A percentile compares a stretch with the other conserved stretches of the same genome.
phyloP scores from a whole-genome alignment of 2,888 invertebrate species.

The Cataglyphis cursor region DNA sequence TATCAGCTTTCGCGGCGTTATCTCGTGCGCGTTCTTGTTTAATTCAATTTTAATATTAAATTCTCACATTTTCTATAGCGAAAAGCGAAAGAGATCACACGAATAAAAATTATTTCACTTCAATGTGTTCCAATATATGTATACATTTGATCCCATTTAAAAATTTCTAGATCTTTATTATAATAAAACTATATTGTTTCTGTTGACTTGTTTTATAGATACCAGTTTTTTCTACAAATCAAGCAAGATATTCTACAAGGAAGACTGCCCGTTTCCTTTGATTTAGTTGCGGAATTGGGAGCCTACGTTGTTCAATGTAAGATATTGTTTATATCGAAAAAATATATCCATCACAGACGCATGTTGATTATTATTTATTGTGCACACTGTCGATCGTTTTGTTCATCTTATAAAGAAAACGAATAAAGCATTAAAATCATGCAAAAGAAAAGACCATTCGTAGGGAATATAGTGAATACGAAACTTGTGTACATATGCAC shows the following conservation, averaged over 20 bases:
- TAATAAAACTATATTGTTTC: background rate
- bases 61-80: background rate
- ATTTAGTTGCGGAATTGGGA: conserved; percentile 96
- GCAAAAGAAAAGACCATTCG: background rate
- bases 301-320: conserved; percentile 98
- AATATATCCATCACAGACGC: background rate
- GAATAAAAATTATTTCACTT: conserved; percentile 11
- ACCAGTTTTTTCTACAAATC: conserved; percentile 98
- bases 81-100: background rate
- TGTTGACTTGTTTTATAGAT: conserved; percentile 89
- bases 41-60: conserved; percentile 29
- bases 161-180: background rate
- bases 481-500: conserved; percentile 17
- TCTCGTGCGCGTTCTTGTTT: conserved; percentile 48
- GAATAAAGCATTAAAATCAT: conserved; percentile 24
- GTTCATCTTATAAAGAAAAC: background rate
- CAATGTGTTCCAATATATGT: background rate
- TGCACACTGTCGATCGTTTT: background rate
- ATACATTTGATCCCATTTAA: background rate
- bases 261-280: conserved; percentile 95
- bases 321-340: conserved; percentile 85
- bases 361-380: conserved; percentile 10
- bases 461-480: background rate
- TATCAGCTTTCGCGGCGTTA: conserved; percentile 32
- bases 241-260: conserved; percentile 98